phyloP scores from a whole-genome alignment of 2,888 invertebrate species.

The Watsonalla cultraria region DNA sequence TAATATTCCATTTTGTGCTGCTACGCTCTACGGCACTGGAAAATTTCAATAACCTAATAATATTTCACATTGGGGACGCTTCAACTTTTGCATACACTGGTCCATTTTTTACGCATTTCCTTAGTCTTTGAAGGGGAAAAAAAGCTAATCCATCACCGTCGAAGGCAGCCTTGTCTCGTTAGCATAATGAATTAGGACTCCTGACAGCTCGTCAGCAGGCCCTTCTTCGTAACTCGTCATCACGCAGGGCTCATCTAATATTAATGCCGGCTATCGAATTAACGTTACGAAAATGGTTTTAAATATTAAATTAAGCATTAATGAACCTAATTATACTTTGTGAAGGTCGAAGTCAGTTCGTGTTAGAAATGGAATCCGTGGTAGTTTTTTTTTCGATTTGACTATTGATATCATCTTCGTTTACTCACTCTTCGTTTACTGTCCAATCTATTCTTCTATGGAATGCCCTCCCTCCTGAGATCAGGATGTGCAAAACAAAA shows the following conservation, averaged over 20 bases:
- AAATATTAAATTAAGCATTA: background rate
- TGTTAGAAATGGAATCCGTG: too few species aligned
- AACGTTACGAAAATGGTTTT: background rate
- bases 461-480: too few species aligned
- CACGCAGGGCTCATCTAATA: slow-evolving; percentile 13
- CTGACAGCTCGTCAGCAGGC: slow-evolving; percentile 16
- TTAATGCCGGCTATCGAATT: background rate
- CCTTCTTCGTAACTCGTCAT: slow-evolving; percentile 6
- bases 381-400: too few species aligned
- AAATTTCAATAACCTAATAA: slow-evolving; percentile 59
- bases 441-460: too few species aligned
- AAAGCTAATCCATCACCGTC: slow-evolving; percentile 70
- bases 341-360: too few species aligned
- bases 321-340: background rate
- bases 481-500: too few species aligned
- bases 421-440: too few species aligned
- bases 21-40: slow-evolving; percentile 41
- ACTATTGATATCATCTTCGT: too few species aligned
- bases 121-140: slow-evolving; percentile 29
- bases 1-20: slow-evolving; percentile 7
- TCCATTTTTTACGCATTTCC: slow-evolving; percentile 44
- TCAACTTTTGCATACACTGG: slow-evolving; percentile 45
- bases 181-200: slow-evolving; percentile 70
- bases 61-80: slow-evolving; percentile 33
- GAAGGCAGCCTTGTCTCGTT: slow-evolving; percentile 61